These are phyloP conservation scores for Ctenosaura bakeri DNA, from an alignment of 2,797 vertebrate genomes.

Conservation along the genomic window DNA sequence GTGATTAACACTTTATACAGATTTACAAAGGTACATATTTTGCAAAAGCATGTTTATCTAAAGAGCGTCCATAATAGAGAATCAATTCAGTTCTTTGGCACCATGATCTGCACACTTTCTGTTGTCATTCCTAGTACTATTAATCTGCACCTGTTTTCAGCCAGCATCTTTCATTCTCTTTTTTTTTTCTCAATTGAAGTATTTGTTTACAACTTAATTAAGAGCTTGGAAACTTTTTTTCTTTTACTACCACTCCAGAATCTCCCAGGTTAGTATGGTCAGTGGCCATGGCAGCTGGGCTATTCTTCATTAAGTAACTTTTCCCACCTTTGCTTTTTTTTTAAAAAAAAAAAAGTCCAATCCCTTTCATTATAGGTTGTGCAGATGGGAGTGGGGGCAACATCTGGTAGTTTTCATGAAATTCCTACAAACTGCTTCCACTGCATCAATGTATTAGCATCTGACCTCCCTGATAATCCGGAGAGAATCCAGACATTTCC, in stretches of 20 bases:
- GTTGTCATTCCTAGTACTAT: not conserved
- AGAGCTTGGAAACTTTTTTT: no score
- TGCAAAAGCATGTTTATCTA: not conserved
- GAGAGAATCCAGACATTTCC: not conserved
- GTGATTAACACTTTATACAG: not conserved
- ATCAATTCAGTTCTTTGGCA: not conserved
- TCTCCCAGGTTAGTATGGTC: no score
- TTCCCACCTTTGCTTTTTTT: no score
- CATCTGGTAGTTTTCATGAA: not conserved
- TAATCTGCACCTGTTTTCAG: not conserved
- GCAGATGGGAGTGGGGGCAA: not conserved
- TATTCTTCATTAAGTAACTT: no score
- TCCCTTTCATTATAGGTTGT: no score
- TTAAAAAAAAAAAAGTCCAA: no score
- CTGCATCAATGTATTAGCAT: not conserved
- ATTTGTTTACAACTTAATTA: not conserved
- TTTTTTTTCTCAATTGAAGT: not conserved
- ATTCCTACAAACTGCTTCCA: not conserved
- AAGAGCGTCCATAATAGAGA: not conserved
- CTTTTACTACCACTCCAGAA: no score
- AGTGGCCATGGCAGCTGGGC: no score
- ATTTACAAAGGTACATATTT: not conserved
- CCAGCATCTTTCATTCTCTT: not conserved
- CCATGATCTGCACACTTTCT: not conserved
- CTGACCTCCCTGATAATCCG: not conserved